phyloP scores from a whole-genome alignment of 2,113 vertebrate genomes.

The Pantherophis guttatus region DNA sequence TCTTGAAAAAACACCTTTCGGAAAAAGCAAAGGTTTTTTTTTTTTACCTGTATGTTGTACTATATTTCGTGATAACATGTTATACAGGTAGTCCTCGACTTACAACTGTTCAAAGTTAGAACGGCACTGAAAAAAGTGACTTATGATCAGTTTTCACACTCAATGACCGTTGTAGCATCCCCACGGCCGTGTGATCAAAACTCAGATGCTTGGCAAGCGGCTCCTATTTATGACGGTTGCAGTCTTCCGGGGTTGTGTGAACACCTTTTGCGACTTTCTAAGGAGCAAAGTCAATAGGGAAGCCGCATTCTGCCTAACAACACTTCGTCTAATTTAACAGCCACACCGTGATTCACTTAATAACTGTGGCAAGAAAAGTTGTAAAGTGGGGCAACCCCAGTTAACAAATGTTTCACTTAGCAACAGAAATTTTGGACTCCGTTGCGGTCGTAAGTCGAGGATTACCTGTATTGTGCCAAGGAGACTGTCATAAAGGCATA shows the following conservation, averaged over 20 bases:
- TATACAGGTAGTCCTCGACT: not conserved
- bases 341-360: not conserved
- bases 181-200: too few species aligned
- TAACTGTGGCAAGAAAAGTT: not conserved
- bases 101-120: too few species aligned
- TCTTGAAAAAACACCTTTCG: too few species aligned
- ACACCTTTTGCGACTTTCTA: not conserved
- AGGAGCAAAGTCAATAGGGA: not conserved
- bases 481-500: not conserved
- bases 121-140: too few species aligned
- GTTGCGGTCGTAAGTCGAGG: not conserved
- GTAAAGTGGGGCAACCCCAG: not conserved
- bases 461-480: not conserved
- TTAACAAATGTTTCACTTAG: not conserved
- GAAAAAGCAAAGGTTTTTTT: not conserved
- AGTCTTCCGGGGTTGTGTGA: too few species aligned
- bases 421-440: not conserved
- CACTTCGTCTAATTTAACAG: not conserved
- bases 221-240: too few species aligned
- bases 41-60: too few species aligned
- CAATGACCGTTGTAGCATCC: too few species aligned
- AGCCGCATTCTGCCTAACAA: not conserved
- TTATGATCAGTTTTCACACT: too few species aligned
- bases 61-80: not conserved
- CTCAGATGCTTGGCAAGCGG: too few species aligned